These are phyloP conservation scores for Athrips mouffetella DNA, from an alignment of 2,888 invertebrate genomes.

Conservation along the genomic window DNA sequence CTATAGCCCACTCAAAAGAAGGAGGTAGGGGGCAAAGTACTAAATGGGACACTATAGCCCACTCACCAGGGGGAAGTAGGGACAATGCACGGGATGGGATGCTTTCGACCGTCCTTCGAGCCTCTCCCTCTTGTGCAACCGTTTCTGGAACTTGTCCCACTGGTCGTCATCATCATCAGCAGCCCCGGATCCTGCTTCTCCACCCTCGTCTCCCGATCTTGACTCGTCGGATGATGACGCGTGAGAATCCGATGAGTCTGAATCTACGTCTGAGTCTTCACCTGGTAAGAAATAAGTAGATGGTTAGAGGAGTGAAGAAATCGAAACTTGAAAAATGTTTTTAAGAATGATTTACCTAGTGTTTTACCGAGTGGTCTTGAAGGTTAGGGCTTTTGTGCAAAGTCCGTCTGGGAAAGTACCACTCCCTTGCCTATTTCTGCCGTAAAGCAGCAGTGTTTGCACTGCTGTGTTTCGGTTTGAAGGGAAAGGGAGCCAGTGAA, in stretches of 20 bases:
- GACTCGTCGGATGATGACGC: constrained; percentile 75
- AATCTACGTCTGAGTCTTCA: constrained; percentile 65
- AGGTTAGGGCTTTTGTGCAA: no score
- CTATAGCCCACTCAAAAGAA: no score
- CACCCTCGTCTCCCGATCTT: constrained; percentile 37
- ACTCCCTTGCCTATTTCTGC: no score
- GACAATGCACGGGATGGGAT: constrained; percentile 98
- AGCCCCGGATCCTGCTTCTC: constrained; percentile 82
- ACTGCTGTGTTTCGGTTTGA: no score
- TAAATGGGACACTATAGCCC: background rate
- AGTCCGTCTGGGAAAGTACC: no score
- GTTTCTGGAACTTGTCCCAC: constrained; percentile 96
- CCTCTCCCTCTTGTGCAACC: constrained; percentile 91
- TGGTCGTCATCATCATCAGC: constrained; percentile 92
- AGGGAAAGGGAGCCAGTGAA: no score
- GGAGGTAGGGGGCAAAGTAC: no score
- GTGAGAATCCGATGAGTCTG: constrained; percentile 68
- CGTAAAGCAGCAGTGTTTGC: no score
- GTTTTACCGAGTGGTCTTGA: no score
- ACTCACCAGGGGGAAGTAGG: constrained; percentile 91
- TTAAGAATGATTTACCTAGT: background rate
- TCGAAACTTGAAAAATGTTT: no score
- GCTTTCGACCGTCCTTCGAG: constrained; percentile 95
- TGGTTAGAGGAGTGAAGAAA: background rate
- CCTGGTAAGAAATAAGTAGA: constrained; percentile 31